A percentile compares a stretch with the other conserved stretches of the same genome.
phyloP scores from a whole-genome alignment of 1,140 invertebrate species.

The Drosophila kohkoa region DNA sequence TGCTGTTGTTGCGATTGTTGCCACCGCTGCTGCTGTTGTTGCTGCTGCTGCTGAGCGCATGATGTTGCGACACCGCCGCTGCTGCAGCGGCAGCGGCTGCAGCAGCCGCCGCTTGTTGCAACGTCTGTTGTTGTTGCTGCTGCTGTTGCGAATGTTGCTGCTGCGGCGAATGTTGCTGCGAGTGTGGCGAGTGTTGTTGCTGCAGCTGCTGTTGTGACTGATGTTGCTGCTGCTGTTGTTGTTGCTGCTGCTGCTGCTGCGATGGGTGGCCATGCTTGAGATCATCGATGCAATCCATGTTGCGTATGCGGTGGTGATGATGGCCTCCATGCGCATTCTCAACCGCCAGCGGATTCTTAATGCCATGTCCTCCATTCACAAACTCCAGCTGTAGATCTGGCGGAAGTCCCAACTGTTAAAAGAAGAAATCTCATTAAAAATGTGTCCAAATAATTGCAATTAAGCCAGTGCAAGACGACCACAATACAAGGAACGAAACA shows the following conservation, averaged over 20 bases:
- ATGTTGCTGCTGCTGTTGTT: conserved; percentile 14
- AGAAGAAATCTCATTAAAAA: neutral
- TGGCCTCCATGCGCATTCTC: conserved; percentile 86
- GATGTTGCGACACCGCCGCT: conserved; percentile 29
- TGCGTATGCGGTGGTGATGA: conserved; percentile 86
- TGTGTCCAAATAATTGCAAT: too few relatives aligned
- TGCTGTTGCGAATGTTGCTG: conserved; percentile 52
- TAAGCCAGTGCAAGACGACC: neutral
- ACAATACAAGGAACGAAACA: conserved; percentile 11
- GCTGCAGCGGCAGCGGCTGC: conserved; percentile 36
- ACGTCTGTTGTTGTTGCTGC: conserved; percentile 32
- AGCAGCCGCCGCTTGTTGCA: conserved; percentile 33
- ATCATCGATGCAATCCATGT: conserved; percentile 82
- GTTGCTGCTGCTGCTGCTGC: conserved; percentile 49
- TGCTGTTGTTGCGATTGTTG: conserved; percentile 39
- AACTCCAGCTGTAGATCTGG: conserved; percentile 96
- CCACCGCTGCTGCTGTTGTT: conserved; percentile 69
- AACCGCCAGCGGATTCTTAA: conserved; percentile 98
- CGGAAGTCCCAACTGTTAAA: conserved; percentile 91
- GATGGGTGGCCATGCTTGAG: conserved; percentile 80
- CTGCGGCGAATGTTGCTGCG: conserved; percentile 60
- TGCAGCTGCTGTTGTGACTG: conserved; percentile 25
- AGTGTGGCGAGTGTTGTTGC: conserved; percentile 50
- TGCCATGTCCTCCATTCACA: conserved; percentile 99
- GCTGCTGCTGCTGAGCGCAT: conserved; percentile 40